Evolutionary conservation across 2,797 vertebrate genomes (phyloP).

Genomic region (Macroramphosus scolopax): DNA sequence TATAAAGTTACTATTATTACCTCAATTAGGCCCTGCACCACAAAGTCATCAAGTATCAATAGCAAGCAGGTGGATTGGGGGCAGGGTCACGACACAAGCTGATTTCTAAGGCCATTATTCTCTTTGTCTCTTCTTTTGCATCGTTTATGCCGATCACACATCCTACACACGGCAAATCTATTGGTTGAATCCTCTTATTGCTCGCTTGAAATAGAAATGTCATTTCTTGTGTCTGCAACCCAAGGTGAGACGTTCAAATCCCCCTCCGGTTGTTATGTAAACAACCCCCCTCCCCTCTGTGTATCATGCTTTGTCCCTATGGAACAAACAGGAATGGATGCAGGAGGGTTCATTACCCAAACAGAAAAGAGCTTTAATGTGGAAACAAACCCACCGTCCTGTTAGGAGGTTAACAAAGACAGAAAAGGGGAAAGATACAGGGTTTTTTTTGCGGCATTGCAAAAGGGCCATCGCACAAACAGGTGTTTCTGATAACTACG

Average conservation of each 20-base stretch:
- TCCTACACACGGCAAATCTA: too few relatives aligned
- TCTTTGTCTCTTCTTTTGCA: too few relatives aligned
- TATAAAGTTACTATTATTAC: too few relatives aligned
- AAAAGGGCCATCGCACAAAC: slow-evolving; percentile 52
- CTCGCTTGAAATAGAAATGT: slow-evolving; percentile 42
- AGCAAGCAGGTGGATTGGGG: too few relatives aligned
- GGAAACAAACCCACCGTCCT: slow-evolving; percentile 59
- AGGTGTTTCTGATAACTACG: slow-evolving; percentile 75
- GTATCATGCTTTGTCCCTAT: slow-evolving; percentile 55
- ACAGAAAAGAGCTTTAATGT: slow-evolving; percentile 55
- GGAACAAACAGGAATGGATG: slow-evolving; percentile 52
- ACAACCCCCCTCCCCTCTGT: slow-evolving; percentile 40
- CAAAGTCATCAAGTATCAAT: too few relatives aligned
- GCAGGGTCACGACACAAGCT: too few relatives aligned
- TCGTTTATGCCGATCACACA: too few relatives aligned
- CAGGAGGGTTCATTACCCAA: slow-evolving; percentile 63
- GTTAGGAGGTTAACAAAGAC: slow-evolving; percentile 51
- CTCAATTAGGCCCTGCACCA: too few relatives aligned
- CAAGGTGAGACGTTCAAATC: slow-evolving; percentile 55
- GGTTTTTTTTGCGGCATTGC: slow-evolving; percentile 38
- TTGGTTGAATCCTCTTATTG: too few relatives aligned
- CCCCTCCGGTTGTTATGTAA: slow-evolving; percentile 59
- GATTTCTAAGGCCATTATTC: too few relatives aligned
- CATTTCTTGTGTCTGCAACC: slow-evolving; percentile 47
- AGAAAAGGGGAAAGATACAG: slow-evolving; percentile 12